Base-by-base conservation (phyloP, 2,888 invertebrate genomes). In the Mamestra brassicae region DNA sequence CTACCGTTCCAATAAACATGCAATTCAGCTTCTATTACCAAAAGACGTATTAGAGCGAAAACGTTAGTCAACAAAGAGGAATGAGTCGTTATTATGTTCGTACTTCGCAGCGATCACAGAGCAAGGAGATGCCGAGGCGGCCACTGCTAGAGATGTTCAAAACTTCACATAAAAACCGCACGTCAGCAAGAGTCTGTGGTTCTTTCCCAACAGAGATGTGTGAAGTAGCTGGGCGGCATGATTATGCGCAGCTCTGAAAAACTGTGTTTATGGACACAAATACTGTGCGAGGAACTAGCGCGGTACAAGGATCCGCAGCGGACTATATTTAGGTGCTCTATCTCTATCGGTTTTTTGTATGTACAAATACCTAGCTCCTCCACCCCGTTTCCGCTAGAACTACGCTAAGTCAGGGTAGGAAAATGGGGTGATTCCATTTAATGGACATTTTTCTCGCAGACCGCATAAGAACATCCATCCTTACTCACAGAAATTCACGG, bases 41-140 rank as follows among this genome's bases (percentile, higher is more conserved):
- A 64, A 77, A 62, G 47, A 65, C n/a, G 54, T 71, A 65, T 55
- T 47, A 77, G 13, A 64, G 11, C 45, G 34, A 8, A n/a, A 71
- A 64, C 17, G 7, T 76, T 55, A 64, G 78, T 55, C 36, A 50
- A 57, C 60, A 61, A 55, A 57, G 17, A 13, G 38, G 36, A 60
- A 45, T 50, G n/a, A 42, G 7, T 60, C 52, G 36, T 45, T 60
- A 47, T 42, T 50, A 50, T 60, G 7, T 26, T 77, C 34, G 26
- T 26, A 26, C 26, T 26, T 26, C 26, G 42, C 17, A 54, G n/a
- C 71, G 45, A 15, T 7, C 13, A 17, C 17, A 38, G 17, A 60
- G 17, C 36, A 6, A 17, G 52, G 17, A 52, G 52, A 52, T 2
- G 52, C 50, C 50, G 3, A 0, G 8, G 45, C 26, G 3, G n/a